These are phyloP conservation scores for Onychomys torridus DNA, from an alignment of 2,797 vertebrate species.

Conservation along the genomic window DNA sequence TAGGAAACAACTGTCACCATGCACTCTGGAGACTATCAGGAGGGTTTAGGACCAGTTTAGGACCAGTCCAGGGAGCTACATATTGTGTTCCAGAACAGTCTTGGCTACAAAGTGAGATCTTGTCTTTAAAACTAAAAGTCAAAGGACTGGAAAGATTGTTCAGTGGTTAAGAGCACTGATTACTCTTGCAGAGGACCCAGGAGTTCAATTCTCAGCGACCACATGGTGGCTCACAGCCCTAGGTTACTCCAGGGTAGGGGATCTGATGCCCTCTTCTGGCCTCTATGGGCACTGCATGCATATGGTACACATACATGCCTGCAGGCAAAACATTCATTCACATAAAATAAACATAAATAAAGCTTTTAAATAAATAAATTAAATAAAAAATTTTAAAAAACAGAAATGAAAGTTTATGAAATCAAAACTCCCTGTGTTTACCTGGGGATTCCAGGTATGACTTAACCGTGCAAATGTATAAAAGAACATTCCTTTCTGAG, in stretches of 20 bases:
- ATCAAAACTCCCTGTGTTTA: background rate
- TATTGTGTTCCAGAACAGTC: background rate
- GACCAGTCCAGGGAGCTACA: background rate
- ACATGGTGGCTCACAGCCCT: background rate
- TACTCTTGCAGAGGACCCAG: background rate
- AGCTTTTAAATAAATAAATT: background rate
- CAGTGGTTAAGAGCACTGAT: background rate
- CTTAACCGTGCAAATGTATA: background rate
- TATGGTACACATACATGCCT: no score
- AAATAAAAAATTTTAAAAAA: background rate
- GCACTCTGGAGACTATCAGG: background rate
- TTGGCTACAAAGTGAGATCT: background rate
- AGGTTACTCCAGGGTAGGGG: no score
- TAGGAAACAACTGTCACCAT: background rate
- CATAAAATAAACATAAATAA: background rate
- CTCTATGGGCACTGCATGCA: background rate
- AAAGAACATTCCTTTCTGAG: background rate
- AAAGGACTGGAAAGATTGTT: background rate
- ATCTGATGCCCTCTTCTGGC: background rate
- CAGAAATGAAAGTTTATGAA: background rate
- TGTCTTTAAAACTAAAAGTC: background rate
- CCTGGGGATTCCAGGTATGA: background rate
- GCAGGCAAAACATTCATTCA: background rate
- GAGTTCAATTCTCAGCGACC: background rate
- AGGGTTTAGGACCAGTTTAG: background rate